Conservation (phyloP, 2,797 vertebrate species). For the Esox lucius region DNA sequence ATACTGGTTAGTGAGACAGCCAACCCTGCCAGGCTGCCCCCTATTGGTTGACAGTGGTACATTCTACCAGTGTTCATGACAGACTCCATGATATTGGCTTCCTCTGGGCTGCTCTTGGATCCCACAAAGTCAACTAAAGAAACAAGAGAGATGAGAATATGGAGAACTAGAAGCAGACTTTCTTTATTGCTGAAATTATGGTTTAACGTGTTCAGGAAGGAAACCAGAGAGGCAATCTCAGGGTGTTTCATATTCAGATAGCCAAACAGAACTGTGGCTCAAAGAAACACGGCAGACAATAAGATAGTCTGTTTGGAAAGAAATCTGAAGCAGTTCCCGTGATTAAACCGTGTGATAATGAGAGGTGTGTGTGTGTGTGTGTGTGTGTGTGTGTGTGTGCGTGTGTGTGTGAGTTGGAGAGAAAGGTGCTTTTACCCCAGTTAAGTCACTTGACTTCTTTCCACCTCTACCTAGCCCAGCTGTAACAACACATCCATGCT, state of each 20-base stretch:
- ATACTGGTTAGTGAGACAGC: background rate
- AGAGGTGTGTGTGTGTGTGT: constrained; percentile 9
- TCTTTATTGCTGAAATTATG: constrained; percentile 52
- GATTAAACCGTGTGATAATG: constrained; percentile 33
- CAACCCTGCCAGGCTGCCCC: constrained; percentile 35
- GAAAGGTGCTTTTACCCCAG: constrained; percentile 64
- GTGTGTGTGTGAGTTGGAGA: background rate
- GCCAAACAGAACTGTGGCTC: constrained; percentile 37
- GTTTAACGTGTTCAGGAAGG: constrained; percentile 59
- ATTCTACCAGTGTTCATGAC: constrained; percentile 36
- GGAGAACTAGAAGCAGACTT: constrained; percentile 27
- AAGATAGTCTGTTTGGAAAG: constrained; percentile 26
- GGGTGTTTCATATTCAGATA: constrained; percentile 59
- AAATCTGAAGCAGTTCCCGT: constrained; percentile 30
- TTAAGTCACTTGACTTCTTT: constrained; percentile 76
- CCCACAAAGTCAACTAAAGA: constrained; percentile 55
- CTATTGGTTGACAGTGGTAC: constrained; percentile 40
- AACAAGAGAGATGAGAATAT: constrained; percentile 66
- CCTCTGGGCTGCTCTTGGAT: constrained; percentile 63
- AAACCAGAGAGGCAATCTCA: constrained; percentile 50
- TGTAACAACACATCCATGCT: constrained; percentile 69
- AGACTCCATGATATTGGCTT: constrained; percentile 59
- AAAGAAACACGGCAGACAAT: constrained; percentile 43
- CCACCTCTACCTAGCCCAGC: constrained; percentile 70
- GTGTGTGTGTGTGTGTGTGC: background rate